phyloP scores from a whole-genome alignment of 2,888 invertebrate species.

The Apomyelois bistriatella region DNA sequence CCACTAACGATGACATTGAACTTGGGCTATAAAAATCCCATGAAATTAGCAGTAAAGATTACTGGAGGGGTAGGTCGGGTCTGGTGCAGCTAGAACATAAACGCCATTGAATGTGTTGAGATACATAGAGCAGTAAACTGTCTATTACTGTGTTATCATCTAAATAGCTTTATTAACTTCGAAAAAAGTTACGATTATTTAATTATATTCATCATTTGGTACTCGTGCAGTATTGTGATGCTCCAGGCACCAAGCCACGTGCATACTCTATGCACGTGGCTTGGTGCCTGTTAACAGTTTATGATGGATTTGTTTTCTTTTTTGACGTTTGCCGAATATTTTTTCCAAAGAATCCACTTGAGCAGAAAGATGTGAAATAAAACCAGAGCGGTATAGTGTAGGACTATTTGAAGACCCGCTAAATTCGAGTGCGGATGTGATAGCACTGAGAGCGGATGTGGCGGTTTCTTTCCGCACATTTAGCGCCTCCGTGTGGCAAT shows the following conservation, averaged over 20 bases:
- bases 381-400: not conserved
- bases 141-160: constrained; percentile 13
- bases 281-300: too few relatives aligned
- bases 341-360: not conserved
- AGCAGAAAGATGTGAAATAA: not conserved
- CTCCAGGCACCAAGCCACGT: too few relatives aligned
- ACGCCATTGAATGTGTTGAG: constrained; percentile 27
- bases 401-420: constrained; percentile 26
- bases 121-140: constrained; percentile 11
- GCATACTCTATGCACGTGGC: too few relatives aligned
- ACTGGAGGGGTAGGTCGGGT: constrained; percentile 62
- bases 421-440: constrained; percentile 75
- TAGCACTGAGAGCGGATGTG: constrained; percentile 53
- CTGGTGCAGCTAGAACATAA: constrained; percentile 13
- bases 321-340: not conserved
- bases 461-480: constrained; percentile 57
- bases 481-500: constrained; percentile 77
- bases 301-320: not conserved
- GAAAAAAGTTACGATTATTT: not conserved
- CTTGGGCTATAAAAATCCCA: constrained; percentile 69
- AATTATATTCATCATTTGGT: not conserved
- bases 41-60: constrained; percentile 75
- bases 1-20: constrained; percentile 67
- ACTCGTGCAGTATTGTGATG: too few relatives aligned
- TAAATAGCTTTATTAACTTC: constrained; percentile 10